Percentiles rank a stretch among this genome's conserved stretches.
Evolutionary conservation across 2,888 invertebrate species (phyloP).

Genomic region (Himalopsyche kuldschensis): DNA sequence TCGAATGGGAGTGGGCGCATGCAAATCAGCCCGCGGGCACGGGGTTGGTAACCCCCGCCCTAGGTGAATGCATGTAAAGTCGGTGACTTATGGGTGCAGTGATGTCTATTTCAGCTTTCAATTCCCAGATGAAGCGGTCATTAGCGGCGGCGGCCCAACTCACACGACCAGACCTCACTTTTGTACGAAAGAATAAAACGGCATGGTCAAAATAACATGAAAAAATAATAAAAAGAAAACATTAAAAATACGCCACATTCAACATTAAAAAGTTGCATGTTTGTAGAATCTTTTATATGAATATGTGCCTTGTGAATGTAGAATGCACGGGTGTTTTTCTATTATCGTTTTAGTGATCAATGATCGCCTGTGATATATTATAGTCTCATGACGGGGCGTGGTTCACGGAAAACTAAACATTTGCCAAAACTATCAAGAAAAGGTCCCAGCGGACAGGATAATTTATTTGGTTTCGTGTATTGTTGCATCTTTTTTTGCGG

Average conservation of each 20-base stretch:
- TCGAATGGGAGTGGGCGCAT: too few species aligned
- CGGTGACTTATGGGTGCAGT: background rate
- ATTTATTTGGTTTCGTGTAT: constrained; percentile 35
- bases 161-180: constrained; percentile 11
- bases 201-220: constrained; percentile 35
- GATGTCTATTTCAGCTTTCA: background rate
- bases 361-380: background rate
- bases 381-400: constrained; percentile 30
- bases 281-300: background rate
- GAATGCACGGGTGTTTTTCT: background rate
- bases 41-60: too few species aligned
- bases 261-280: background rate
- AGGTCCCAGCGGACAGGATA: constrained; percentile 35
- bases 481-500: constrained; percentile 28
- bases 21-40: too few species aligned
- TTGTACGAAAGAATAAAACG: constrained; percentile 36
- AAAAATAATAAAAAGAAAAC: constrained; percentile 26
- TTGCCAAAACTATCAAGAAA: constrained; percentile 38
- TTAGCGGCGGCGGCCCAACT: constrained; percentile 25
- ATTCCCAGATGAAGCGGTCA: constrained; percentile 21
- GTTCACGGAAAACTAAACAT: constrained; percentile 37
- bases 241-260: constrained; percentile 2
- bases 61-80: background rate
- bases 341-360: background rate
- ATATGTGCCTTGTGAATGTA: background rate